Percentiles rank a stretch among this genome's conserved stretches.
Evolutionary conservation across 2,888 invertebrate species (phyloP).

Genomic region (Slavum lentiscoides): DNA sequence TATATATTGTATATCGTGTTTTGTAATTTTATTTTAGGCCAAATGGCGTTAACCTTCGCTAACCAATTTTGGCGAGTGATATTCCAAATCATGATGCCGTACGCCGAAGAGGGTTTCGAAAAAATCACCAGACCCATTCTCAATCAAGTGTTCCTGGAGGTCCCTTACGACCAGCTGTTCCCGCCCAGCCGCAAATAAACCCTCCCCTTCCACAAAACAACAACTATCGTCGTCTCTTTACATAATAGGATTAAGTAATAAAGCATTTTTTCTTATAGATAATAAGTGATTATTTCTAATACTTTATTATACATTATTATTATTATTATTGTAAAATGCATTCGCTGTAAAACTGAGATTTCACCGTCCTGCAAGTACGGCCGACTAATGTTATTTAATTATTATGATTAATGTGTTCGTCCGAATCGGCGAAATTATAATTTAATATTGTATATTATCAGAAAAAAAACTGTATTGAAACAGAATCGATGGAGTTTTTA

Average conservation of each 20-base stretch:
- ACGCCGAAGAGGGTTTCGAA: conserved; percentile 65
- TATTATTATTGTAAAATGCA: neutral
- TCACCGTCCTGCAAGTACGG: neutral
- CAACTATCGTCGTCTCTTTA: neutral
- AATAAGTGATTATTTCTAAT: conserved; percentile 8
- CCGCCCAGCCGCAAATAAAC: conserved; percentile 56
- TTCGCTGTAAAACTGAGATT: neutral
- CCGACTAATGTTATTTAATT: conserved; percentile 34
- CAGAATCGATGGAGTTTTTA: conserved; percentile 50
- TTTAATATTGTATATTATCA: neutral
- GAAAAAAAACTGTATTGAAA: neutral
- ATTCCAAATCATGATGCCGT: conserved; percentile 66
- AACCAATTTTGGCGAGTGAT: conserved; percentile 68
- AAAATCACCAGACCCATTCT: conserved; percentile 63
- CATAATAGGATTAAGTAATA: neutral
- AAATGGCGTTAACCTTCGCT: conserved; percentile 63
- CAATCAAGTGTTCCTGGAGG: conserved; percentile 65
- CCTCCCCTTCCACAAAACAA: no score
- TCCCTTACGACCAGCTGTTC: conserved; percentile 63
- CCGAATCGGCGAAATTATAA: neutral
- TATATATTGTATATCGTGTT: neutral
- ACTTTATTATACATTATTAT: no score
- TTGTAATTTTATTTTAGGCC: conserved; percentile 61
- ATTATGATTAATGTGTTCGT: conserved; percentile 20
- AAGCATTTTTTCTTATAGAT: neutral